Base-by-base conservation (phyloP, 2,888 invertebrate genomes). In the Pheosia gnoma region DNA sequence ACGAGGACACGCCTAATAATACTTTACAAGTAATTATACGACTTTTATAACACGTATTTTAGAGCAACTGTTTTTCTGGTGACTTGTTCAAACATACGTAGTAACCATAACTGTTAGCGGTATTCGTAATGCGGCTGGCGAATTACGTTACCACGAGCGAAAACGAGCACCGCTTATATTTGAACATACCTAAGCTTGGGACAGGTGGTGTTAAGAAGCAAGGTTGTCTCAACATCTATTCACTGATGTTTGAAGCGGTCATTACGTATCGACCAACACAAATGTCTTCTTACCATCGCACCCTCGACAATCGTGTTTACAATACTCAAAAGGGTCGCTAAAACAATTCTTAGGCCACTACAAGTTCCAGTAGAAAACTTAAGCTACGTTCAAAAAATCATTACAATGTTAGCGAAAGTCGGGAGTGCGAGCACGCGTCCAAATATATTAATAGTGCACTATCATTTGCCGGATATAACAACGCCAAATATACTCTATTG, bases 291-390 rank as follows among this genome's bases (percentile, higher is more conserved):
- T 53, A 11, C 36, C 7, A 52, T 9, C 78, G 82, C 82, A 86
- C 83, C 81, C 82, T 62, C 83, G 81, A 80, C 74, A 74, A 71
- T 71, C 59, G 62, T 65, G 61, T 65, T 57, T 72, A 69, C 72
- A 73, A 61, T 72, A 78, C 71, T 78, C 75, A 72, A 74, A 78
- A 66, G 67, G 67, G 68, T 71, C 61, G 72, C 69, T n/a, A 70
- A 75, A 68, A 65, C 13, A 65, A 75, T 76, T 57, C 62, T 81
- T 82, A 83, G 80, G 81, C 82, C 83, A 72, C 64, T 67, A 72
- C 68, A 60, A 74, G 64, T 63, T 69, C 59, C 67, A 61, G 69
- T 75, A 72, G 68, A 69, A 72, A 77, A 77, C 74, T 72, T 70
- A 80, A 77, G 67, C 61, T 69, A 76, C 39, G 67, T 63, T 77